phyloP scores from a whole-genome alignment of 2,888 invertebrate genomes.

The Pseudococcus longispinus region DNA sequence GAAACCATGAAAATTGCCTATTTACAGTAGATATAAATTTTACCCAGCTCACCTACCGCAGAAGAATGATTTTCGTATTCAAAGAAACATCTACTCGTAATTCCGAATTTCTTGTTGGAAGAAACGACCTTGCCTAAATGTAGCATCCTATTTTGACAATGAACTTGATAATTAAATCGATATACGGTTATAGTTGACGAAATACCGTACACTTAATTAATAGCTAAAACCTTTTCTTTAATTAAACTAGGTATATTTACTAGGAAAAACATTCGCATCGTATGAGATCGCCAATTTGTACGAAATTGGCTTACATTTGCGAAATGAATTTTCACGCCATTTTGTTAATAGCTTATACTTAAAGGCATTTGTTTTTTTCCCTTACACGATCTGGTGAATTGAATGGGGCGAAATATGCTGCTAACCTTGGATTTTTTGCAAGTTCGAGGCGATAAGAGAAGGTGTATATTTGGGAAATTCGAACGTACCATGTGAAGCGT shows the following conservation, averaged over 20 bases:
- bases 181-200: background rate
- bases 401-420: background rate
- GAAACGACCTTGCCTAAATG: background rate
- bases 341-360: background rate
- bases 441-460: background rate
- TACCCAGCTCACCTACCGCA: background rate
- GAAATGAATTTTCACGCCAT: slow-evolving; percentile 7
- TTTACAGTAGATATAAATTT: background rate
- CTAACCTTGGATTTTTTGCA: background rate
- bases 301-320: slow-evolving; percentile 22
- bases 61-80: background rate
- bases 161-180: slow-evolving; percentile 29
- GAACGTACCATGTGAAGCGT: background rate
- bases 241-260: background rate
- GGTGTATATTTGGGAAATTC: background rate
- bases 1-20: background rate
- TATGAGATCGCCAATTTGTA: background rate
- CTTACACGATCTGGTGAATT: background rate
- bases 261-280: background rate
- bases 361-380: slow-evolving; percentile 17
- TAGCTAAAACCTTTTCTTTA: background rate
- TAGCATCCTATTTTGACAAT: background rate
- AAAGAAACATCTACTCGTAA: background rate
- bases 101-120: background rate
- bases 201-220: slow-evolving; percentile 4